A percentile compares a stretch with the other conserved stretches of the same genome.
Conservation (phyloP, 2,797 vertebrate species). For the Alfaro cultratus region DNA sequence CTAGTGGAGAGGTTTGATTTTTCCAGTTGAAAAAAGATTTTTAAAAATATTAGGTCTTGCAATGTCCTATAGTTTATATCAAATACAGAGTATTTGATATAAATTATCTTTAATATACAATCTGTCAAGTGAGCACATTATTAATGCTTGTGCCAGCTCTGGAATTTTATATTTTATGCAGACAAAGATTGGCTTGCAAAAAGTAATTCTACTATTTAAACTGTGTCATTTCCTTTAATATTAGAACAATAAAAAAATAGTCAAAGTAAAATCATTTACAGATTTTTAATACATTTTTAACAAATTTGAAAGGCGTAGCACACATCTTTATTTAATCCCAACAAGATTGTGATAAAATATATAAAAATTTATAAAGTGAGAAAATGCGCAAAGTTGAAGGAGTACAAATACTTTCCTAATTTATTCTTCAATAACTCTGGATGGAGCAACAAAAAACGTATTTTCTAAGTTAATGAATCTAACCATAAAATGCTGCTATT, state of each 20-base stretch:
- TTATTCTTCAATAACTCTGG: neutral
- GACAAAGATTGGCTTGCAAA: neutral
- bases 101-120: neutral
- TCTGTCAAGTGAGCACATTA: neutral
- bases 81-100: neutral
- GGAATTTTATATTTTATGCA: neutral
- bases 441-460: too few species aligned
- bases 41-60: neutral
- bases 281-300: neutral
- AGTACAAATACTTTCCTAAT: neutral
- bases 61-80: neutral
- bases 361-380: neutral
- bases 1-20: constrained; percentile 36
- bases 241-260: neutral
- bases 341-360: neutral
- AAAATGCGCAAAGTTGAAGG: neutral
- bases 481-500: neutral
- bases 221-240: neutral
- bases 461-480: neutral
- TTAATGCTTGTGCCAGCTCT: neutral
- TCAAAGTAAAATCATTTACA: neutral
- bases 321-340: neutral
- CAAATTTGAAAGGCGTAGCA: neutral
- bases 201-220: neutral
- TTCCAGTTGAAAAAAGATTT: neutral